Conservation (phyloP, 1,140 invertebrate genomes). For the Heterodera schachtii region DNA sequence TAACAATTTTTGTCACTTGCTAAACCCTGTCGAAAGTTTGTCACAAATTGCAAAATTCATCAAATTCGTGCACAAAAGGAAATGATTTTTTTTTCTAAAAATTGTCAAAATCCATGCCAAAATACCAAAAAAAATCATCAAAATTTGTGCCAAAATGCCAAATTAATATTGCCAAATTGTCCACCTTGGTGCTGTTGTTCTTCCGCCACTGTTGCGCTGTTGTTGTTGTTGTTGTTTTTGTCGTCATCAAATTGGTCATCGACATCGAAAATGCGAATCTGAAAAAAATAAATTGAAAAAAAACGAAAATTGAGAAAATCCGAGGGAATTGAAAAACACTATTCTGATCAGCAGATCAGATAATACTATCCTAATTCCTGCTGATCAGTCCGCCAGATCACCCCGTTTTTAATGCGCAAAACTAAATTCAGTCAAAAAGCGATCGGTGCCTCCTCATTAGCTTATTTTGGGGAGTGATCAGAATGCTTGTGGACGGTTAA, state of each 20-base stretch:
- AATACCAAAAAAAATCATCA: neutral
- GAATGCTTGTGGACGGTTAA: too few relatives aligned
- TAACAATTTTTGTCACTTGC: too few relatives aligned
- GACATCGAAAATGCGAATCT: conserved; percentile 2
- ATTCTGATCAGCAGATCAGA: neutral
- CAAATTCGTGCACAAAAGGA: too few relatives aligned
- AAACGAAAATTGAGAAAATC: neutral
- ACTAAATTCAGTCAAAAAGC: too few relatives aligned
- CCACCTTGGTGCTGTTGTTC: neutral
- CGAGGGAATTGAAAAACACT: neutral
- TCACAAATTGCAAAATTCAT: too few relatives aligned
- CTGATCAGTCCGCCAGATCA: too few relatives aligned
- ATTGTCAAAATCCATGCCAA: neutral
- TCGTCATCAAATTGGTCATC: neutral
- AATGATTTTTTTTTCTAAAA: too few relatives aligned
- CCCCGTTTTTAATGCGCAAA: too few relatives aligned
- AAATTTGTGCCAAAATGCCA: neutral
- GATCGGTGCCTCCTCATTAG: too few relatives aligned
- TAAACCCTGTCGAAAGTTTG: too few relatives aligned
- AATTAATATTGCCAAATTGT: neutral
- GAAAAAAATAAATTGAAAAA: neutral
- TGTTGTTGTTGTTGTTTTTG: neutral
- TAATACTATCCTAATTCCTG: too few relatives aligned
- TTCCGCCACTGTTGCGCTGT: neutral
- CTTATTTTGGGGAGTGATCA: too few relatives aligned